These are phyloP conservation scores for Aporophyla nigra DNA, from an alignment of 2,888 invertebrate genomes.

Conservation along the genomic window DNA sequence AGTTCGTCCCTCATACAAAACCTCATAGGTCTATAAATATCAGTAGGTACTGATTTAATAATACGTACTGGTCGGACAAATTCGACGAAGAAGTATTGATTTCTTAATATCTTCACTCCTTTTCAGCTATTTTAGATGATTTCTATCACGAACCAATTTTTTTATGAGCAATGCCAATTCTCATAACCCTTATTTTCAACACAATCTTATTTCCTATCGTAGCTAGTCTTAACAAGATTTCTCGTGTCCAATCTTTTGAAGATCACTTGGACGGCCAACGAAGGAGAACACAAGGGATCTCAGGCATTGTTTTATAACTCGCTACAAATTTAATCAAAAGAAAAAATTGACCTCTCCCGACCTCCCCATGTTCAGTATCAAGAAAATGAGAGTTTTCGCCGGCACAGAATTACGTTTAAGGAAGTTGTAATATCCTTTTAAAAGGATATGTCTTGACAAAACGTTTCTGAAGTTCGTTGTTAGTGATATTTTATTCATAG, in stretches of 20 bases:
- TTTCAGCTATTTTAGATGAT: no score
- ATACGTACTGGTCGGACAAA: no score
- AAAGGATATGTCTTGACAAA: constrained; percentile 41
- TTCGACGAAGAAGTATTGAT: no score
- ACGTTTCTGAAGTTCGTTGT: constrained; percentile 26
- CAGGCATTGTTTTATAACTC: constrained; percentile 51
- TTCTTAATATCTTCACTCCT: no score
- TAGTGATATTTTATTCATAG: constrained; percentile 37
- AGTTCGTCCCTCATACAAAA: no score
- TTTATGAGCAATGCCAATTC: neutral
- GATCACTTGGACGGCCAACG: constrained; percentile 45
- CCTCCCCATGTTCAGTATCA: constrained; percentile 24
- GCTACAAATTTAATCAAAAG: constrained; percentile 62
- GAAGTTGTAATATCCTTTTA: constrained; percentile 40
- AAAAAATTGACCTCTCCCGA: constrained; percentile 54
- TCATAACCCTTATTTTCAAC: constrained; percentile 4
- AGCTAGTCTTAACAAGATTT: constrained; percentile 42
- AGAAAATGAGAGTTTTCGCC: constrained; percentile 33
- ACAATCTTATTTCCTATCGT: constrained; percentile 28
- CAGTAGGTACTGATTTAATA: no score
- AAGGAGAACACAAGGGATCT: constrained; percentile 38
- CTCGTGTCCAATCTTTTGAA: constrained; percentile 54
- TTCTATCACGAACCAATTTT: neutral
- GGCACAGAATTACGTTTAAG: constrained; percentile 19
- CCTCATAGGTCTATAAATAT: neutral